phyloP scores from a whole-genome alignment of 2,888 invertebrate species.

The Cartodere bifasciata region DNA sequence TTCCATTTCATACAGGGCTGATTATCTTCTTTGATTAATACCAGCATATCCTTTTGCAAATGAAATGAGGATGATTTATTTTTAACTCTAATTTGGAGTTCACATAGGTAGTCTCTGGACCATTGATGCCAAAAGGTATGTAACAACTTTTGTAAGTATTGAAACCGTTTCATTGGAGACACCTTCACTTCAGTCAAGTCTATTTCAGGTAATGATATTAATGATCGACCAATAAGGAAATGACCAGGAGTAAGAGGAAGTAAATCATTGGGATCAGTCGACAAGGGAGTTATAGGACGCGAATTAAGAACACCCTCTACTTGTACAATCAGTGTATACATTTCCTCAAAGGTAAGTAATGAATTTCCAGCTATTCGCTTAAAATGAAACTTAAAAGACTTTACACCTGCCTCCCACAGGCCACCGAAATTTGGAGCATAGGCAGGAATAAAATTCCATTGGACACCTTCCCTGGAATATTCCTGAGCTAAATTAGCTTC shows the following conservation, averaged over 20 bases:
- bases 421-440: constrained; percentile 8
- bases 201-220: constrained; percentile 8
- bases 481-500: not conserved
- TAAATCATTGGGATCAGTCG: constrained; percentile 14
- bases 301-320: constrained; percentile 21
- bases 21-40: not conserved
- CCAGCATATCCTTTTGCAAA: not conserved
- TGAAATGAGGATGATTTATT: not conserved
- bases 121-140: constrained; percentile 11
- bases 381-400: constrained; percentile 18
- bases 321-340: constrained; percentile 16
- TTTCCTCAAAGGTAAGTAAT: constrained; percentile 18
- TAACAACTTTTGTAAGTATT: constrained; percentile 10
- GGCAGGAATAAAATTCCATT: constrained; percentile 2
- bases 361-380: constrained; percentile 12
- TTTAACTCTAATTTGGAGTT: not conserved
- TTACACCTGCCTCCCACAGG: constrained; percentile 20
- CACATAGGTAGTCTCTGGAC: not conserved
- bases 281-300: constrained; percentile 16
- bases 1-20: not conserved
- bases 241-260: constrained; percentile 15
- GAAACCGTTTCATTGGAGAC: constrained; percentile 12
- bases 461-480: not conserved
- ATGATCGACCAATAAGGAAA: constrained; percentile 13
- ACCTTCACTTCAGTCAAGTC: not conserved